A percentile compares a stretch with the other conserved stretches of the same genome.
Evolutionary conservation across 2,888 invertebrate species (phyloP).

Genomic region (Cantharis flavilabris): DNA sequence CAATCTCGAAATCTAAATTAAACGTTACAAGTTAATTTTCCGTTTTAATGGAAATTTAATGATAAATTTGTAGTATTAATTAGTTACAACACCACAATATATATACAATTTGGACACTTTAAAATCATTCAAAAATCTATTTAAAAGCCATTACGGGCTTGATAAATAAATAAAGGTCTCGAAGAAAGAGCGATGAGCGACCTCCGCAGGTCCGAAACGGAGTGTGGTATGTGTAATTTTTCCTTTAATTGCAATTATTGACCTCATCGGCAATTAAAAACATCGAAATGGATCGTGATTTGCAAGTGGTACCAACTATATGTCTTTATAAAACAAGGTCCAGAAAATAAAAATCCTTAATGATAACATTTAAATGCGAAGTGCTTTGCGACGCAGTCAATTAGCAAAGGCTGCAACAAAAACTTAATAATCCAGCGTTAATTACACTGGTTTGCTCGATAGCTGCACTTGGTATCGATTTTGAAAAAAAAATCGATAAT

Average conservation of each 20-base stretch:
- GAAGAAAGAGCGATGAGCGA: background rate
- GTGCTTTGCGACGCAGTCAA: slow-evolving; percentile 42
- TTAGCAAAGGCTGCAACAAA: slow-evolving; percentile 43
- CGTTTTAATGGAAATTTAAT: background rate
- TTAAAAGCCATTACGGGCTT: background rate
- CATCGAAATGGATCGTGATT: slow-evolving; percentile 24
- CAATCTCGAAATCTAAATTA: background rate
- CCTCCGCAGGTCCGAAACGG: background rate
- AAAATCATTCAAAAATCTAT: background rate
- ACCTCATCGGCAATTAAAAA: slow-evolving; percentile 5
- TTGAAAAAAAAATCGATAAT: background rate
- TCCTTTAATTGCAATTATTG: slow-evolving; percentile 2
- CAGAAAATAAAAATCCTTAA: slow-evolving; percentile 40
- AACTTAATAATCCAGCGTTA: slow-evolving; percentile 45
- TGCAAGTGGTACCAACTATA: slow-evolving; percentile 44
- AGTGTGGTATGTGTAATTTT: background rate
- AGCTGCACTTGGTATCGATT: slow-evolving; percentile 32
- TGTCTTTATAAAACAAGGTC: slow-evolving; percentile 48
- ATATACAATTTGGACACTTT: background rate
- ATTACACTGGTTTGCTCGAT: slow-evolving; percentile 46
- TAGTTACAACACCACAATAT: background rate
- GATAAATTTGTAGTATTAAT: background rate
- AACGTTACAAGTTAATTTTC: background rate
- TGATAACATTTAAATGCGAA: slow-evolving; percentile 50
- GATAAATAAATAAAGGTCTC: background rate